Base-by-base conservation (phyloP, 2,888 invertebrate genomes). In the Cryptops parisi region DNA sequence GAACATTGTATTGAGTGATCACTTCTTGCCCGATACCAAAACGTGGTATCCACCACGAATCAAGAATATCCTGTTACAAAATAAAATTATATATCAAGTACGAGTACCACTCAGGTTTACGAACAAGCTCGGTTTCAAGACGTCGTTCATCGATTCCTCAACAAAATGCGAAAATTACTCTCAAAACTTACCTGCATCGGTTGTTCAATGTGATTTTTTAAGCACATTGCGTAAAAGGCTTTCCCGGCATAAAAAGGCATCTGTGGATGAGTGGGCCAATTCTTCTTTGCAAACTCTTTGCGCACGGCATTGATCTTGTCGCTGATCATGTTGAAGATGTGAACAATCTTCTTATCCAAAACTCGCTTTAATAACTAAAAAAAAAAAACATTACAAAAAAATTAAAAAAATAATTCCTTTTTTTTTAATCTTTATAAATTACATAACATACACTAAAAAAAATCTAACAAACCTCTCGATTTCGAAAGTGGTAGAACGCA, bases 1-100 rank as follows among this genome's bases (percentile, higher is more conserved):
- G 60, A 24, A 64, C 64, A 54, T 80, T 78, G 55, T 80, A 82
- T 63, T 82, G 82, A 58, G 75, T 73, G 57, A 80, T 77, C 26
- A 84, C 80, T 55, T 82, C 81, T 48, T 80, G 78, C 0, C 82
- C 78, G 62, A 79, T 78, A 52, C 81, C 79, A 64, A 83, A 83
- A 3, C 76, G 72, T 24, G 84, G 79, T 70, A 90, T 69, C 84
- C 88, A 90, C 40, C 79, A 77, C 0, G 86, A 82, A 46, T 78
- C 75, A 27, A 79, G 78, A 66, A 90, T 74, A 51, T 78, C 70
- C 78, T 81, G 54, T n/a, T n/a, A n/a, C n/a, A 17, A 65, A 23
- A 52, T 56, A 39, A 9, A 24, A 21, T 26, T 9, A 22, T 26
- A 39, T 22, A n/a, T 2, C 15, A 39, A 40, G 6, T 39, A 39